Evolutionary conservation across 2,797 vertebrate species (phyloP).

Genomic region (Picus viridis): DNA sequence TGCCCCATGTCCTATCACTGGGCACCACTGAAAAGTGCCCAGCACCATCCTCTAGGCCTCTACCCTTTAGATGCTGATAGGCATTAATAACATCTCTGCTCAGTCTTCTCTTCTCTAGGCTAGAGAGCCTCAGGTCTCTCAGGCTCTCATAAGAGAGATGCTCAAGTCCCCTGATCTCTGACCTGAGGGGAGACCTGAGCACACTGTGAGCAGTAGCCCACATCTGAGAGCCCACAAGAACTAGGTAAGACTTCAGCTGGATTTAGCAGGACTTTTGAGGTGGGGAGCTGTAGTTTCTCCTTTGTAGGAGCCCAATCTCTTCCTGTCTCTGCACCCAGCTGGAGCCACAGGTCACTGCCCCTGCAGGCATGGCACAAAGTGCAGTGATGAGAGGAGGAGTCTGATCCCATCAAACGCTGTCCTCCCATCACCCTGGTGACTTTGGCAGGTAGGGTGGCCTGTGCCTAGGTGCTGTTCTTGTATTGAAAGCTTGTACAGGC

Average conservation of each 20-base stretch:
- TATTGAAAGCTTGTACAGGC: not conserved
- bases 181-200: fast-evolving
- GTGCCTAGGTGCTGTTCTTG: not conserved
- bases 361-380: not conserved
- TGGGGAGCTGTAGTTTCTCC: not conserved
- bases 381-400: not conserved
- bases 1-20: too few relatives aligned
- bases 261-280: not conserved
- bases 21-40: too few relatives aligned
- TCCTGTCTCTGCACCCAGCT: too few relatives aligned
- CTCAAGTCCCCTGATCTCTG: too few relatives aligned
- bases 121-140: too few relatives aligned
- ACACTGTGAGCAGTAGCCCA: fast-evolving
- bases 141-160: too few relatives aligned
- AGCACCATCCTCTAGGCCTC: too few relatives aligned
- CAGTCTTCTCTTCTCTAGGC: too few relatives aligned
- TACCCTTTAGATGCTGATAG: too few relatives aligned
- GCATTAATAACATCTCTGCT: too few relatives aligned
- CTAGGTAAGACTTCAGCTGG: not conserved
- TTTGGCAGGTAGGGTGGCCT: not conserved
- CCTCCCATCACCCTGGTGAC: not conserved
- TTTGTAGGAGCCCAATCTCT: too few relatives aligned
- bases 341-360: too few relatives aligned
- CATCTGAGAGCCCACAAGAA: not conserved
- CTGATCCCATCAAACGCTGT: not conserved